These are phyloP conservation scores for Sminthurinus aureus DNA, from an alignment of 2,888 invertebrate genomes.

Conservation along the genomic window DNA sequence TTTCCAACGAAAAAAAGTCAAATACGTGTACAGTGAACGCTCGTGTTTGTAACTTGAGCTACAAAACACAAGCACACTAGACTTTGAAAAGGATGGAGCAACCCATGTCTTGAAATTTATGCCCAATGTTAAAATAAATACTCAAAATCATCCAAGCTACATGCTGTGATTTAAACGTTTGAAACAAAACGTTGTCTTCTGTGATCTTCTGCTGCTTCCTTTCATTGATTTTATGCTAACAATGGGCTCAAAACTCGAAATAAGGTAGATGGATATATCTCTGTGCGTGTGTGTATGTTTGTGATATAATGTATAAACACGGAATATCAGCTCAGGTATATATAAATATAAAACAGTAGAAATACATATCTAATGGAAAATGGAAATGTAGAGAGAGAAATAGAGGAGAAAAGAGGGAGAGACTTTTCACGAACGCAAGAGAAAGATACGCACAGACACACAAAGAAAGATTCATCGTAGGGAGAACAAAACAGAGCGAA, in stretches of 20 bases:
- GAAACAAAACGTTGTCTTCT: background rate
- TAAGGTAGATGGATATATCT: background rate
- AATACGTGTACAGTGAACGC: too few relatives aligned
- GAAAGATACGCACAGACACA: background rate
- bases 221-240: background rate
- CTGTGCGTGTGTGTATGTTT: too few relatives aligned
- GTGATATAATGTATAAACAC: too few relatives aligned
- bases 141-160: background rate
- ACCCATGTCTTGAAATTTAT: background rate
- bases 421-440: too few relatives aligned
- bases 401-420: too few relatives aligned
- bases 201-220: background rate
- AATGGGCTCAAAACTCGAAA: background rate
- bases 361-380: conserved; percentile 5
- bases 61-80: background rate
- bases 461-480: conserved; percentile 11
- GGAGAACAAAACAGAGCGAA: background rate
- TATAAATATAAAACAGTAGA: background rate
- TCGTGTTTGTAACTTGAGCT: background rate
- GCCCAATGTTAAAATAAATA: background rate
- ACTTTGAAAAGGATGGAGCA: background rate
- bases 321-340: background rate
- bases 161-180: background rate
- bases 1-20: too few relatives aligned
- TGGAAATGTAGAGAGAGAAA: background rate